A percentile compares a stretch with the other conserved stretches of the same genome.
These are phyloP conservation scores for Cladorhizidae sp. DNA, from an alignment of 37 sponge, comb jelly and placozoan genomes.

Conservation along the genomic window DNA sequence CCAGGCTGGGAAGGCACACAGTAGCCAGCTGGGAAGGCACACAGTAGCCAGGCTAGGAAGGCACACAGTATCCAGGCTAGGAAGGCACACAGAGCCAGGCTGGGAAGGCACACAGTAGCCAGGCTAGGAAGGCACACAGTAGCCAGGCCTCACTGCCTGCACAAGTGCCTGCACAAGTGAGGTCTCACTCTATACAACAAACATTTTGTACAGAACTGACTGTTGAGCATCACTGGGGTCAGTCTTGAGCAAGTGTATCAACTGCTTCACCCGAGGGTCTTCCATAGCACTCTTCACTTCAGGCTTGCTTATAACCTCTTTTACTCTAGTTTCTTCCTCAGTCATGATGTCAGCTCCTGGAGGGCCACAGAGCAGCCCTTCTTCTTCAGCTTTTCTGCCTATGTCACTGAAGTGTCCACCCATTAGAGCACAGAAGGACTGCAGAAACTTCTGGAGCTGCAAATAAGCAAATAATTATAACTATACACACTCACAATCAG, in stretches of 20 bases:
- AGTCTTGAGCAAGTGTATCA: constrained; percentile 34
- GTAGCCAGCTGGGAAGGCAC: no score
- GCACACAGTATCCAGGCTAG: no score
- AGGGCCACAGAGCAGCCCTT: not conserved
- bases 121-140: no score
- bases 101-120: no score
- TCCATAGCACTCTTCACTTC: constrained; percentile 51
- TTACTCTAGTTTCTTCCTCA: constrained; percentile 47
- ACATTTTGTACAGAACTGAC: constrained; percentile 36
- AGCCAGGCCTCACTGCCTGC: no score
- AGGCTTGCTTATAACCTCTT: constrained; percentile 38
- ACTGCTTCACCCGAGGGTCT: constrained; percentile 45
- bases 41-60: no score
- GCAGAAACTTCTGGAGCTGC: constrained; percentile 46
- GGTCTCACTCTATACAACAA: no score
- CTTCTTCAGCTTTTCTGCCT: constrained; percentile 46
- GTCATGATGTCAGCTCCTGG: not conserved
- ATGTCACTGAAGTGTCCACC: constrained; percentile 76
- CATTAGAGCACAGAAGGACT: constrained; percentile 78
- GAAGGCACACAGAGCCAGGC: no score
- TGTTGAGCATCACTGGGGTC: constrained; percentile 59
- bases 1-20: no score
- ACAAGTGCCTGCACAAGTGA: no score
- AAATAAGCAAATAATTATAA: not conserved
- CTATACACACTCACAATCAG: no score